Evolutionary conservation across 2,888 invertebrate species (phyloP), one percentile per base, ranked within the genome.

Genomic region (Scaptomyza polygonia): DNA sequence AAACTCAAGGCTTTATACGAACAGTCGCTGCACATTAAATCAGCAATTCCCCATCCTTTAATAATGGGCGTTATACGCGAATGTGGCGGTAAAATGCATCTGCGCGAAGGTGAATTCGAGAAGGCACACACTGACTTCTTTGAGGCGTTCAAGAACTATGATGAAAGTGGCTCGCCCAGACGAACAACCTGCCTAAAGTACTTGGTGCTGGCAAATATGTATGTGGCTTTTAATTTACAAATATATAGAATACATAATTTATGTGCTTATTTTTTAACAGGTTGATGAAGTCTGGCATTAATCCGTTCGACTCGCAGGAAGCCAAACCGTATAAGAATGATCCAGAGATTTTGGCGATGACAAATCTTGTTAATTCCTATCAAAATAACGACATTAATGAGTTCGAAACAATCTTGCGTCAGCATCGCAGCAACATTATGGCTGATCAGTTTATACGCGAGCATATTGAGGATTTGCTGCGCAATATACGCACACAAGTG

Each of bases 41-140:
- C 99, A 40, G 99, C 99, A 52, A 99, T 99, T 90, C 99, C 99
- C n/a, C 99, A 99, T 94, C 99, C 99, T 3, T 93, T 99, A 30
- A 99, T 99, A 83, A 99, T 99, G 99, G 99, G 99, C 12, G 99
- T 99, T 32, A 99, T 99, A 69, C 94, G 99, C 95, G 99, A 99
- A 92, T 99, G 99, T 92, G 99, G 99, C 5, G 99, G 99, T 0
- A 99, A 99, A 92, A 99, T 99, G 99, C 99, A 99, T 92, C 93
- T 99, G 45, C 94, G 99, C 21, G 99, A 99, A 93, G 98, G 98
- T 5, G 99, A 99, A 92, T 99, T 99, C 91, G 99, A 99, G 91
- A 97, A 98, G 91, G 99, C 99, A 1, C 99, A 99, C 92, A 99
- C 99, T 8, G 99, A 99, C 92, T 99, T 99, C 92, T 99, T 99